A percentile compares a stretch with the other conserved stretches of the same genome.
These are phyloP conservation scores for Drosophila yakuba DNA, from an alignment of 1,140 invertebrate species.

Conservation along the genomic window DNA sequence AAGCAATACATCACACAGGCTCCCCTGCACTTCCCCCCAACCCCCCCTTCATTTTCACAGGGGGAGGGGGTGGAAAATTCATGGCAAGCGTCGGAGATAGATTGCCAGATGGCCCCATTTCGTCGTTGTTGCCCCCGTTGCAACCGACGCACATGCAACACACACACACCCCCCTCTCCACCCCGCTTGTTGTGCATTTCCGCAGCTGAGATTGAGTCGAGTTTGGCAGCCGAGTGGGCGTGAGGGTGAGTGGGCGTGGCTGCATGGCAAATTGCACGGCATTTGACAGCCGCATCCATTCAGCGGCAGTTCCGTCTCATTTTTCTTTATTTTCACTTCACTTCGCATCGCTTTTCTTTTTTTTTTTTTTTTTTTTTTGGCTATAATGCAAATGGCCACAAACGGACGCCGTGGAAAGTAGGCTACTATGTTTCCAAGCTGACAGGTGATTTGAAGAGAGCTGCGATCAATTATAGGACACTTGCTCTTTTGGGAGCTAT, in stretches of 20 bases:
- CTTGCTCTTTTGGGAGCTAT: background rate
- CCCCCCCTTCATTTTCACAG: background rate
- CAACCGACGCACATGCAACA: conserved; percentile 6
- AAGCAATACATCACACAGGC: conserved; percentile 79
- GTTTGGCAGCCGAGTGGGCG: conserved; percentile 38
- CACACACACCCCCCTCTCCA: conserved; percentile 11
- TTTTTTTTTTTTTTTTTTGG: conserved; percentile 1
- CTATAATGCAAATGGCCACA: conserved; percentile 52
- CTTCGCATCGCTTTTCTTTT: background rate
- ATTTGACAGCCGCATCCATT: conserved; percentile 78
- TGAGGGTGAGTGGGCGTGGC: background rate
- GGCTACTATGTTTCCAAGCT: conserved; percentile 12
- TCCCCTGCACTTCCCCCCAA: conserved; percentile 5
- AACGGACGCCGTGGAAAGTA: conserved; percentile 16
- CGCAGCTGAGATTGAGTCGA: conserved; percentile 70
- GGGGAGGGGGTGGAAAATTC: conserved; percentile 50
- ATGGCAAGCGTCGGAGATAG: conserved; percentile 74
- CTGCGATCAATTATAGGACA: conserved; percentile 9
- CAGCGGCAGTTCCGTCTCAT: conserved; percentile 62
- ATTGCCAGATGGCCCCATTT: conserved; percentile 68
- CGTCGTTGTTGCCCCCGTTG: conserved; percentile 1
- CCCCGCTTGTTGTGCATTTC: conserved; percentile 17
- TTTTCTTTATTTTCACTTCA: conserved; percentile 22
- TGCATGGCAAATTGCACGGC: conserved; percentile 71
- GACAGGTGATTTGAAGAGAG: conserved; percentile 31